Conservation (phyloP, 2,888 invertebrate species). For the Trissonchulus latispiculum region DNA sequence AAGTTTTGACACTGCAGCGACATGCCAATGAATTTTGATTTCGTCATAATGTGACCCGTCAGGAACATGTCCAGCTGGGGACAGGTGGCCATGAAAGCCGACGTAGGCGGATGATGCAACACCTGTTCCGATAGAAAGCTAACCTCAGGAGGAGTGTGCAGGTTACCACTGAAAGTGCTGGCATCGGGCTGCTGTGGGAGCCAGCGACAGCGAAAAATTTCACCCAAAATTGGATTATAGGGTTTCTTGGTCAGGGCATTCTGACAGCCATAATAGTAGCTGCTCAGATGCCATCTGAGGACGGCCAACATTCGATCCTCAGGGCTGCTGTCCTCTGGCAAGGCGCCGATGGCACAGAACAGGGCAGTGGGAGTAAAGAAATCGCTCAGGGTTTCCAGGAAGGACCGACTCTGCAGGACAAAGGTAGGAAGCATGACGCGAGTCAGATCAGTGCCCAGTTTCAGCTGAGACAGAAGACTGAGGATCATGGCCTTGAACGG, state of each 20-base stretch:
- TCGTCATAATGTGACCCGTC: slow-evolving; percentile 49
- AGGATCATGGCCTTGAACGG: slow-evolving; percentile 41
- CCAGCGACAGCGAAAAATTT: slow-evolving; percentile 52
- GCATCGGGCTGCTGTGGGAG: slow-evolving; percentile 24
- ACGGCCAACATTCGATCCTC: slow-evolving; percentile 47
- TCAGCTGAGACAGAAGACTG: slow-evolving; percentile 49
- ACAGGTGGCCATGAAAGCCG: slow-evolving; percentile 51
- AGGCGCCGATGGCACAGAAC: slow-evolving; percentile 44
- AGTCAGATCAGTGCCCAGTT: slow-evolving; percentile 52
- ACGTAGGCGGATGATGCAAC: slow-evolving; percentile 41
- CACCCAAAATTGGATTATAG: slow-evolving; percentile 53
- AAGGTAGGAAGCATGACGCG: slow-evolving; percentile 49
- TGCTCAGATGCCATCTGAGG: slow-evolving; percentile 47
- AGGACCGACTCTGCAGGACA: slow-evolving; percentile 49
- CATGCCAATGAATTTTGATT: slow-evolving; percentile 52
- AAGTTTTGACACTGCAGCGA: slow-evolving; percentile 39
- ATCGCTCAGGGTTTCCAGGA: slow-evolving; percentile 52
- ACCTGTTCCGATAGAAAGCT: slow-evolving; percentile 49
- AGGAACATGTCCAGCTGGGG: slow-evolving; percentile 47
- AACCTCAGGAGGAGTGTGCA: slow-evolving; percentile 28
- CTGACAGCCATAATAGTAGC: slow-evolving; percentile 24
- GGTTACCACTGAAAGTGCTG: background rate
- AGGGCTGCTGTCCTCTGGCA: slow-evolving; percentile 29
- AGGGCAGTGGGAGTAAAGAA: slow-evolving; percentile 49
- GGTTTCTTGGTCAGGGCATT: slow-evolving; percentile 49